Base-by-base conservation (phyloP, 2,113 vertebrate species). In the Tinamus guttatus region DNA sequence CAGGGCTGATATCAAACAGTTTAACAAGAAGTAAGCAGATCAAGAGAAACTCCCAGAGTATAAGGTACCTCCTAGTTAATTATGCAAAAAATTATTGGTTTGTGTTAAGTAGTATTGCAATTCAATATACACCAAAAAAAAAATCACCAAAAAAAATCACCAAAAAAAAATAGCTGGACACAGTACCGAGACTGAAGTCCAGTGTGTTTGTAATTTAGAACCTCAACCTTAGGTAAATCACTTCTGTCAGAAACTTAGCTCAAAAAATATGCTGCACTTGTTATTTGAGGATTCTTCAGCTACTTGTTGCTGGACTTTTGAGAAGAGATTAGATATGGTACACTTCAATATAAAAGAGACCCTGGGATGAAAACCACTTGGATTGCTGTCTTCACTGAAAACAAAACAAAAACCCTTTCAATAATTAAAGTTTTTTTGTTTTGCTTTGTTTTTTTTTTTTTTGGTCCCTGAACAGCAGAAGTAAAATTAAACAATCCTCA, bases 401-500 rank as follows among this genome's bases (percentile, higher is more conserved):
- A 94, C 14, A 77, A 94, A 87, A 85, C 64, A 88, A 60, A 90
- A 85, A 24, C 4, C 20, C 16, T 77, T 82, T 83, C 70, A 87
- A 84, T 91, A 96, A 93, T 96, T 49, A 49, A 49, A 49, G 49
- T 89, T 65, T 52, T 52, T 13, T 54, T 54, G 25, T 28, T 54
- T 54, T 54, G 85, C 95, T 62, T 67, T 74, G 41, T 93, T 49
- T 96, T 68, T 51, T 11, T 12, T 25, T 27, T 52, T 25, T 52
- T 25, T 52, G 68, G 41, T 94, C 87, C 84, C 82, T 69, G 91
- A 49, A 96, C 51, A 96, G 18, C 80, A 93, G 40, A 92, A 83
- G 87, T 73, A 89, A 96, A 96, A 97, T 97, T 95, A 93, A 97
- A 95, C 93, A 94, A 91, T 88, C 58, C 64, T 94, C 94, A 21